Base-by-base conservation (phyloP, 1,140 invertebrate species). In the Cryptotermes secundus region DNA sequence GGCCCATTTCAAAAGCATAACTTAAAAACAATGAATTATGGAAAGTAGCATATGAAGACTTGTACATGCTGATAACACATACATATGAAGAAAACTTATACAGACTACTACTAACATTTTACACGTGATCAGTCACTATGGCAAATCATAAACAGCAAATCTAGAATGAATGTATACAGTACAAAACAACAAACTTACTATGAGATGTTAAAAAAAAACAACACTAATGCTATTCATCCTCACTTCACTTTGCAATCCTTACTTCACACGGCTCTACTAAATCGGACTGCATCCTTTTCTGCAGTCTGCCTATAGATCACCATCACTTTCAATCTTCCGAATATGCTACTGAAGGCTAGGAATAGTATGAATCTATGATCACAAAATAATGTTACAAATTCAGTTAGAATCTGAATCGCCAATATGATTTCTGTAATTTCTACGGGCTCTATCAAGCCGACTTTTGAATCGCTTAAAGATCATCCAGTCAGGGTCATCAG, bases 341-440 rank as follows among this genome's bases (percentile, higher is more conserved):
- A 72, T 16, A n/a, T 16, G 59, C 59, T 72, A 72, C 59, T 72
- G 26, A 26, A 72, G 59, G 59, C 59, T 72, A 72, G n/a, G 26
- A n/a, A 49, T 49, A 49, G 12, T 72, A 72, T 31, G 59, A 26
- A 72, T 72, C 59, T 72, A 72, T n/a, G 26, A 72, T 72, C 59
- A 31, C 59, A 72, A 31, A 19, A n/a, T 72, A 10, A 31, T n/a
- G n/a, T 72, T 72, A 26, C 59, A 72, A 49, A 31, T 83, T 83
- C 59, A 85, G 49, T 82, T 85, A 59, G 84, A 85, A 79, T 85
- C 84, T 24, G 84, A 82, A 85, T 85, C 84, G 80, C 80, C 65
- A 53, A 85, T 82, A 26, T 79, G 84, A 34, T 82, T 85, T 31
- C 84, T 81, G 45, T 72, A 85, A 85, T 85, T 85, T 82, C 84